A percentile compares a stretch with the other conserved stretches of the same genome.
phyloP scores from a whole-genome alignment of 2,113 vertebrate genomes.

The Kryptolebias marmoratus region DNA sequence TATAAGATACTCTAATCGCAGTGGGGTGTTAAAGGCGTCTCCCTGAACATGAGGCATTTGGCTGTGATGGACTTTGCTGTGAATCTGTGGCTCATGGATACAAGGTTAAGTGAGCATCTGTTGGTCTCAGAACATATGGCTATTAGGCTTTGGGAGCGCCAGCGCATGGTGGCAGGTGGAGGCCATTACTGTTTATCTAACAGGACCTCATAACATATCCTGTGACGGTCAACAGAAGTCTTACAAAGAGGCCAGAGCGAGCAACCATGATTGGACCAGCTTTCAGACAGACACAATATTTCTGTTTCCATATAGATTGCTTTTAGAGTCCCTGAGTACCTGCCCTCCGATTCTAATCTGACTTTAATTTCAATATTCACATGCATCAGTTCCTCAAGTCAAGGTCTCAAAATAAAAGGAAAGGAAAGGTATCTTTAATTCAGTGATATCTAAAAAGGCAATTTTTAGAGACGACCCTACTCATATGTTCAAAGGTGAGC shows the following conservation, averaged over 20 bases:
- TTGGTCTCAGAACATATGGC: slow-evolving; percentile 65
- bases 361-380: slow-evolving; percentile 27
- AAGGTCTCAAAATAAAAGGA: slow-evolving; percentile 29
- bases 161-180: slow-evolving; percentile 39
- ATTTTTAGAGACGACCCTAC: not conserved
- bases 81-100: slow-evolving; percentile 36
- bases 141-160: slow-evolving; percentile 54
- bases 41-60: slow-evolving; percentile 39
- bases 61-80: slow-evolving; percentile 44
- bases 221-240: slow-evolving; percentile 34
- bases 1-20: slow-evolving; percentile 1
- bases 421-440: slow-evolving; percentile 35
- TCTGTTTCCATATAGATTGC: slow-evolving; percentile 54
- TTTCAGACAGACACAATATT: not conserved
- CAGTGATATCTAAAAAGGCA: slow-evolving; percentile 19
- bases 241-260: slow-evolving; percentile 18
- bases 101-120: slow-evolving; percentile 70
- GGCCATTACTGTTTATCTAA: slow-evolving; percentile 60
- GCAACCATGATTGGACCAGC: slow-evolving; percentile 29
- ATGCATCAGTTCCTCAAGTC: slow-evolving; percentile 6
- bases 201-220: slow-evolving; percentile 35
- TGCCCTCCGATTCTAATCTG: slow-evolving; percentile 47
- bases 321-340: slow-evolving; percentile 1
- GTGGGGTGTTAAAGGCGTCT: slow-evolving; percentile 9
- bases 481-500: not conserved